Conservation (phyloP, 2,888 invertebrate genomes). For the Aporophyla nigra region DNA sequence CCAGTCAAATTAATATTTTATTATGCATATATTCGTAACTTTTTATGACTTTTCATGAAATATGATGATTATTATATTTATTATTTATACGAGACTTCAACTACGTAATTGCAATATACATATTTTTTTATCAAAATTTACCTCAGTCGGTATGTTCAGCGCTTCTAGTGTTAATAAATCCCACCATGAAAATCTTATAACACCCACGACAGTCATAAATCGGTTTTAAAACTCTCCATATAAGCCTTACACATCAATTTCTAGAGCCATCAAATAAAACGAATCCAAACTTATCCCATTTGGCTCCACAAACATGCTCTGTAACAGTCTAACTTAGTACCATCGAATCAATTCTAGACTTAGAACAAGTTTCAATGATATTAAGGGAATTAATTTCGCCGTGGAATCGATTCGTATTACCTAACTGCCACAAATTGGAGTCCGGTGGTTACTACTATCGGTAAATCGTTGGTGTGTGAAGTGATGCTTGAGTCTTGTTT, state of each 20-base stretch:
- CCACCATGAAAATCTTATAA: background rate
- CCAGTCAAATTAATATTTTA: too few species aligned
- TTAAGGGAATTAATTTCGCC: constrained; percentile 75
- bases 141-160: too few species aligned
- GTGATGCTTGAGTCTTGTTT: background rate
- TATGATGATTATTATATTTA: too few species aligned
- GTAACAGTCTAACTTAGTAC: constrained; percentile 53
- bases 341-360: constrained; percentile 69
- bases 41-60: too few species aligned
- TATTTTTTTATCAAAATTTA: too few species aligned
- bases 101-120: too few species aligned
- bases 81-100: too few species aligned
- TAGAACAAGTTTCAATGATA: constrained; percentile 73
- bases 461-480: constrained; percentile 9
- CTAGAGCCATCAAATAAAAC: constrained; percentile 54
- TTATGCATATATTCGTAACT: too few species aligned
- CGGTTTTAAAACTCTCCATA: constrained; percentile 22
- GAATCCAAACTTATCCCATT: constrained; percentile 61
- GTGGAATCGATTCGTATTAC: constrained; percentile 75
- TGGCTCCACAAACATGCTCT: constrained; percentile 54
- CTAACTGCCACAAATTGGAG: constrained; percentile 75
- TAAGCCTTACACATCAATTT: constrained; percentile 31
- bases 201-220: constrained; percentile 12
- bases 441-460: constrained; percentile 62
- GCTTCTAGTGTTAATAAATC: too few species aligned